Evolutionary conservation across 1,140 invertebrate species (phyloP).

Genomic region (Akabosia matsudoensis): DNA sequence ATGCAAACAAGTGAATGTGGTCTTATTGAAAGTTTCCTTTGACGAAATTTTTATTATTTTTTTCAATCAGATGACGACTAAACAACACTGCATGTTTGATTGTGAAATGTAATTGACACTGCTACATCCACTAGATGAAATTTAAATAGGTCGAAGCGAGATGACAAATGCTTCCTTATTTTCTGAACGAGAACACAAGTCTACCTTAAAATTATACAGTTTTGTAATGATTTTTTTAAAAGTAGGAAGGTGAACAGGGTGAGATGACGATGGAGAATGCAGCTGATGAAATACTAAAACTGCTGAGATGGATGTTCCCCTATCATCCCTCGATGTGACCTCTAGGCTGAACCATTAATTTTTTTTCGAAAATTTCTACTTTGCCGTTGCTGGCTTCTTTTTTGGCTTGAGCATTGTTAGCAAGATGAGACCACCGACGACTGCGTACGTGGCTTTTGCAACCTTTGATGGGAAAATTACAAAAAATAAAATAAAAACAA

Average conservation of each 20-base stretch:
- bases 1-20: neutral
- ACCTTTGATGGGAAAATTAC: constrained; percentile 22
- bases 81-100: neutral
- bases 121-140: neutral
- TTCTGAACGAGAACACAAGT: no score
- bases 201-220: no score
- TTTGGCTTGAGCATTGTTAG: constrained; percentile 45
- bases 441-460: constrained; percentile 48
- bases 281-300: no score
- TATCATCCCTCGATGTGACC: neutral
- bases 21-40: neutral
- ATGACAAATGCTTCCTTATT: no score
- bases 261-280: no score
- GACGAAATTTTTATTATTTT: neutral
- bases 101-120: neutral
- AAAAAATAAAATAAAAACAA: neutral
- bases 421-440: constrained; percentile 36
- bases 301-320: no score
- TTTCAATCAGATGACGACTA: neutral
- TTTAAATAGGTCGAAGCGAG: no score
- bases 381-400: constrained; percentile 39
- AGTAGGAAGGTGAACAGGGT: no score
- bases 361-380: neutral
- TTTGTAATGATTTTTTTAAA: no score
- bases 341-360: no score